Base-by-base conservation (phyloP, 2,113 vertebrate genomes). In the Pachypanchax playfairii region DNA sequence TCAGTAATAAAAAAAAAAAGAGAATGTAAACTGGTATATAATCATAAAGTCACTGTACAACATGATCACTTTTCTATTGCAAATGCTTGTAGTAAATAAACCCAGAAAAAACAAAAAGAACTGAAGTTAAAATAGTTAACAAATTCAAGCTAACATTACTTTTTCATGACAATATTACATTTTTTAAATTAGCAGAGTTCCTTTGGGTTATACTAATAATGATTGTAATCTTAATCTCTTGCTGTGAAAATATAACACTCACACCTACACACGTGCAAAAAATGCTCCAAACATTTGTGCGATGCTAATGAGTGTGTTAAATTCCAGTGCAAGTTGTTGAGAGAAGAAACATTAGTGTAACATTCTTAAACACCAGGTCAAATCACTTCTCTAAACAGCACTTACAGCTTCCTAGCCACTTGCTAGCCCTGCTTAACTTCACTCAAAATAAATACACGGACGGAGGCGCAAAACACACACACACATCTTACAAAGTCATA, bases 271-370 rank as follows among this genome's bases (percentile, higher is more conserved):
- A 39, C 22, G 12, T 5, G 24, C 25, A 70, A 21, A 58, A n/a
- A 47, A 65, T 24, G 28, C 39, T 31, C 10, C 57, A 70, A 74
- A 79, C 62, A 68, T 69, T 72, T 72, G 52, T 61, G 69, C 36
- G 56, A 73, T 13, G 12, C 56, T 79, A 81, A 84, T 79, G 75
- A 81, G 56, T 71, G 75, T 61, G 46, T 77, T 66, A 72, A 81
- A 69, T 79, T 65, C 61, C 35, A 56, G 54, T 18, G 15, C 36
- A 74, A 70, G 70, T 74, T 56, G 62, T 73, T 80, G 57, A 76
- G 61, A 74, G 62, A 59, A 53, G 51, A 73, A 64, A 61, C 62
- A 70, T 77, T 70, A 65, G 70, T 13, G 15, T 65, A 75, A 65
- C 38, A 41, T 70, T 60, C 49, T 74, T 51, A 65, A 69, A 83